A percentile compares a stretch with the other conserved stretches of the same genome.
Conservation (phyloP, 92 coral and sea anemone genomes). For the Desmophyllum pertusum region DNA sequence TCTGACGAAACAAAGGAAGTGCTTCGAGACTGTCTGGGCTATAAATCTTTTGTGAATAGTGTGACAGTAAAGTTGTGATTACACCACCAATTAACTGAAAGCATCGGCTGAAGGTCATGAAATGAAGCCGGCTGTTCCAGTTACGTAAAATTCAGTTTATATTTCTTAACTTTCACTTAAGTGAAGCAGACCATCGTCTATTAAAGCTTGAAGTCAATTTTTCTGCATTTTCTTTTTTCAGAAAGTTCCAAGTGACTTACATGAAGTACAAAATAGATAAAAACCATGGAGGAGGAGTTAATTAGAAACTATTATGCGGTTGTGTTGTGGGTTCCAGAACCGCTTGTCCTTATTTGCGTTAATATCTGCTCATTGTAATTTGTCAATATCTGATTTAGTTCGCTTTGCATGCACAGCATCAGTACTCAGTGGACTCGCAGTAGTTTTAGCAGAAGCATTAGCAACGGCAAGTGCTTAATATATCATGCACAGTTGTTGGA, state of each 20-base stretch:
- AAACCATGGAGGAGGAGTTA: not conserved
- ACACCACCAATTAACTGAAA: not conserved
- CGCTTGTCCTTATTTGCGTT: too few relatives aligned
- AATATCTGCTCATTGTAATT: too few relatives aligned
- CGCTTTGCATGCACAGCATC: too few relatives aligned
- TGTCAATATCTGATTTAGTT: too few relatives aligned
- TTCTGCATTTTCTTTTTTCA: not conserved
- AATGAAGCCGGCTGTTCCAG: not conserved
- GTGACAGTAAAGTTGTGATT: not conserved
- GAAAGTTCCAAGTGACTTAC: slow-evolving; percentile 23
- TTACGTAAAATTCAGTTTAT: not conserved
- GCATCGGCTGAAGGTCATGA: not conserved
- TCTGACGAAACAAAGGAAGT: not conserved
- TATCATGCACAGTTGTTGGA: not conserved
- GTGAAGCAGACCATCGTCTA: not conserved
- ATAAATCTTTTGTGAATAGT: slow-evolving; percentile 1
- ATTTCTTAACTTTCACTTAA: not conserved
- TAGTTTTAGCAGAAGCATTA: too few relatives aligned
- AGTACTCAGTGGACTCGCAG: too few relatives aligned
- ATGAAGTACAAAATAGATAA: not conserved
- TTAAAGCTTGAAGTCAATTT: not conserved
- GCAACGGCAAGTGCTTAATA: not conserved
- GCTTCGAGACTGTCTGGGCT: not conserved
- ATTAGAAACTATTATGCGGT: not conserved
- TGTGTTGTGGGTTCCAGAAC: too few relatives aligned